Base-by-base conservation (phyloP, 2,797 vertebrate genomes). In the Cephalopachus bancanus region DNA sequence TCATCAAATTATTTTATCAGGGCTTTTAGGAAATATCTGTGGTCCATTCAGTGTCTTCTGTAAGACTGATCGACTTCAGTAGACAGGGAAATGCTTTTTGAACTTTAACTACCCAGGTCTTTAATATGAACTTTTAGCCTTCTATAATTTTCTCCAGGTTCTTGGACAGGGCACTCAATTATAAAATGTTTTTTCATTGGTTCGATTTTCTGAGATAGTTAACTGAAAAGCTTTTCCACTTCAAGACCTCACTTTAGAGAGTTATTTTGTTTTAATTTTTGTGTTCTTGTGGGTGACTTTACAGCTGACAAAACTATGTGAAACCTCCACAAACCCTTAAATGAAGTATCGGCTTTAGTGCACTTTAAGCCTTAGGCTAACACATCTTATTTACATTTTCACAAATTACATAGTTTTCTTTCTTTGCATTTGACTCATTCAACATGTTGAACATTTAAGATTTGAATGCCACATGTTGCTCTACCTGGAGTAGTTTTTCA, bases 361-460 rank as follows among this genome's bases (percentile, higher is more conserved):
- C 0, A 53, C 24, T 69, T 59, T 65, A 67, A 94, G 15, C 67
- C 30, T 90, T 33, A 15, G 33, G 51, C 72, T 75, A 92, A 53
- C 10, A 59, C 75, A 71, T 79, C 10, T 64, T 84, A 83, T 89
- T 51, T 90, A 30, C 33, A 95, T 94, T 97, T 93, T 86, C 26
- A 83, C 6, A 90, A 95, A 76, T 76, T 81, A 64, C 89, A 88
- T 64, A 37, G 4, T 81, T 91, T 96, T 80, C 53, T 60, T 83
- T 92, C 15, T 84, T 93, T 22, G 44, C 8, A 92, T 62, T 91
- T 94, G 20, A 44, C 74, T 88, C 37, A 85, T 26, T 94, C 33
- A 81, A 44, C 30, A 44, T 22, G 91, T 78, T 59, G 30, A 51
- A 19, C 69, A 69, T 19, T 85, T 26, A 67, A 74, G 37, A 67